A percentile compares a stretch with the other conserved stretches of the same genome.
These are phyloP conservation scores for Eudyptes chrysolophus DNA, from an alignment of 2,113 vertebrate genomes.

Conservation along the genomic window DNA sequence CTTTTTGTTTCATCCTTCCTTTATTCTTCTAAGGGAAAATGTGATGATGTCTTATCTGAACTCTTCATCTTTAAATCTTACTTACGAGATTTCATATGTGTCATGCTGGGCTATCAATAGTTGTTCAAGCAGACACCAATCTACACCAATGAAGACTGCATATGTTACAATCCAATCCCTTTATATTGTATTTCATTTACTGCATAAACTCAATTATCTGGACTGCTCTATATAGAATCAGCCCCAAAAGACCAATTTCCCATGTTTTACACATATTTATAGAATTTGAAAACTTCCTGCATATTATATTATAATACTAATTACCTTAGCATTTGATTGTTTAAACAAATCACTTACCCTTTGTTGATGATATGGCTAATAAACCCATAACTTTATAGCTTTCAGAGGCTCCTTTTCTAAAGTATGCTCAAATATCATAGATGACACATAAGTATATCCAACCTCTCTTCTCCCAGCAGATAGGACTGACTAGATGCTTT, in stretches of 20 bases:
- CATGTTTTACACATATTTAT: not conserved
- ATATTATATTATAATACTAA: not conserved
- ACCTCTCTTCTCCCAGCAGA: not conserved
- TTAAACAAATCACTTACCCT: not conserved
- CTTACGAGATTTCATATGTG: not conserved
- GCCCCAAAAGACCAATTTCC: slow-evolving; percentile 3
- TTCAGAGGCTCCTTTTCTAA: not conserved
- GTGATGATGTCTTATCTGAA: not conserved
- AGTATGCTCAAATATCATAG: not conserved
- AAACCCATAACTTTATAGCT: not conserved
- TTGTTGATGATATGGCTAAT: not conserved
- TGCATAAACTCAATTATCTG: slow-evolving; percentile 24
- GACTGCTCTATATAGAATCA: not conserved
- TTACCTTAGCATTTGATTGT: not conserved
- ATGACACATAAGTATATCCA: not conserved
- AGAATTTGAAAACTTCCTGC: not conserved
- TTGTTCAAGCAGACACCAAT: not conserved
- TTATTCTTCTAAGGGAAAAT: not conserved
- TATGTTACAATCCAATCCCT: not conserved
- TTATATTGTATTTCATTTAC: slow-evolving; percentile 22
- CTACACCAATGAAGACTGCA: not conserved
- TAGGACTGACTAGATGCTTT: not conserved
- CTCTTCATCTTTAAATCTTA: not conserved
- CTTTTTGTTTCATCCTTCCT: not conserved
- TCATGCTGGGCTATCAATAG: not conserved